Percentiles rank a stretch among this genome's conserved stretches.
Conservation (phyloP, 2,888 invertebrate genomes). For the Chrysodeixis includens region DNA sequence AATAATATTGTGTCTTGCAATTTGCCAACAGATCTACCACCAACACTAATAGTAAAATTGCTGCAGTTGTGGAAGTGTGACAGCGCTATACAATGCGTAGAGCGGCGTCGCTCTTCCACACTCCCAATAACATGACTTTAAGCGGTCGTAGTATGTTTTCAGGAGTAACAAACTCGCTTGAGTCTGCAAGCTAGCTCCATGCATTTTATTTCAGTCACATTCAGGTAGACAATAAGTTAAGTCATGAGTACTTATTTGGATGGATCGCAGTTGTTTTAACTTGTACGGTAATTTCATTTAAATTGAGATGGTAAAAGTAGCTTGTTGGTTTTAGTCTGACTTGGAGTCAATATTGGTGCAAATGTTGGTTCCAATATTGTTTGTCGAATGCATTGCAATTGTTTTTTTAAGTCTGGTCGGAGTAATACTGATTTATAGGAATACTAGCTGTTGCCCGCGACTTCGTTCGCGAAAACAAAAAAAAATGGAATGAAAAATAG, state of each 20-base stretch:
- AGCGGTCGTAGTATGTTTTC: too few relatives aligned
- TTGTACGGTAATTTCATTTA: conserved; percentile 46
- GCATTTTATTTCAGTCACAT: conserved; percentile 44
- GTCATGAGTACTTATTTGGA: conserved; percentile 52
- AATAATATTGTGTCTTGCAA: conserved; percentile 36
- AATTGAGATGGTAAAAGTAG: conserved; percentile 26
- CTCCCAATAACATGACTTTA: too few relatives aligned
- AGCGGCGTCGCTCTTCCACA: too few relatives aligned
- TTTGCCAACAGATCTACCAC: too few relatives aligned
- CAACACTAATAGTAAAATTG: too few relatives aligned
- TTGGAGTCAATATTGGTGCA: conserved; percentile 7
- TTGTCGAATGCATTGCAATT: not conserved
- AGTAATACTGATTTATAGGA: not conserved
- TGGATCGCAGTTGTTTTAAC: conserved; percentile 52
- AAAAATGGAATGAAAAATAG: too few relatives aligned
- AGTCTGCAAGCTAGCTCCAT: conserved; percentile 26
- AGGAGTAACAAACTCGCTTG: conserved; percentile 43
- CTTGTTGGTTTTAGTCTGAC: conserved; percentile 20
- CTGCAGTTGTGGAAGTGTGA: too few relatives aligned
- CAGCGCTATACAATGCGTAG: too few relatives aligned
- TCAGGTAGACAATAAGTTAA: conserved; percentile 52
- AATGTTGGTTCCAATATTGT: conserved; percentile 19
- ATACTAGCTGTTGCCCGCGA: too few relatives aligned
- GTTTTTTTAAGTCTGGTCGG: not conserved
- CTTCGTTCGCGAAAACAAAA: too few relatives aligned